A percentile compares a stretch with the other conserved stretches of the same genome.
Evolutionary conservation across 2,113 vertebrate species (phyloP).

Genomic region (Centropus unirufus): DNA sequence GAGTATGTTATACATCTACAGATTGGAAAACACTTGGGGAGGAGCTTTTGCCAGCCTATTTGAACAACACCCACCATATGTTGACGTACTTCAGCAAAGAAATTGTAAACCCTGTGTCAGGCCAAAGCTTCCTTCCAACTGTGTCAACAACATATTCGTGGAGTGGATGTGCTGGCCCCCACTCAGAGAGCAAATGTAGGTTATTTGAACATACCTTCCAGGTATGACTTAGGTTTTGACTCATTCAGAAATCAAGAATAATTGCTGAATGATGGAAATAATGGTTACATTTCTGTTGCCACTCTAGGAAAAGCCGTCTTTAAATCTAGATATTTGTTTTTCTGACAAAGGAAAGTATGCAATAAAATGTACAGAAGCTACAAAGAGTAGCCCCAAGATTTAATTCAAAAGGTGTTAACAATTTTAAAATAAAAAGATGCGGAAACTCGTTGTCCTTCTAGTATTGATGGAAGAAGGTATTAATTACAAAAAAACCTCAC

Average conservation of each 20-base stretch:
- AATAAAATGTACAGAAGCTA: not conserved
- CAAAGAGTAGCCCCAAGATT: not conserved
- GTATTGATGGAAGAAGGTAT: not conserved
- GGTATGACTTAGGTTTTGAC: fast-evolving
- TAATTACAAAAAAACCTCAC: not conserved
- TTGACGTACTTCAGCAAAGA: not conserved
- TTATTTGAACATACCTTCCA: not conserved
- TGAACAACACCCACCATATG: not conserved
- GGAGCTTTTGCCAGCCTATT: not conserved
- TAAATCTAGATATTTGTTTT: not conserved
- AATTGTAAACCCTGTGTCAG: fast-evolving
- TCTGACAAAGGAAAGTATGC: not conserved
- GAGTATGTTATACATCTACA: not conserved
- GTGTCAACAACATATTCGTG: fast-evolving
- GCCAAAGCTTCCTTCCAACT: not conserved
- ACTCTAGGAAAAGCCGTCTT: not conserved
- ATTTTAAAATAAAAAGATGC: not conserved
- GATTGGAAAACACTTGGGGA: not conserved
- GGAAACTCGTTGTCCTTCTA: not conserved
- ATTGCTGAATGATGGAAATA: not conserved
- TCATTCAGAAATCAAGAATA: not conserved
- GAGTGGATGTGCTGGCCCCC: not conserved
- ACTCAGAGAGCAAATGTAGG: not conserved
- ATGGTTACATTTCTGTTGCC: not conserved
- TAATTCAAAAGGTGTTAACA: not conserved